Percentiles rank a stretch among this genome's conserved stretches.
These are phyloP conservation scores for Siphlonurus alternatus DNA, from an alignment of 2,888 invertebrate species.

Conservation along the genomic window DNA sequence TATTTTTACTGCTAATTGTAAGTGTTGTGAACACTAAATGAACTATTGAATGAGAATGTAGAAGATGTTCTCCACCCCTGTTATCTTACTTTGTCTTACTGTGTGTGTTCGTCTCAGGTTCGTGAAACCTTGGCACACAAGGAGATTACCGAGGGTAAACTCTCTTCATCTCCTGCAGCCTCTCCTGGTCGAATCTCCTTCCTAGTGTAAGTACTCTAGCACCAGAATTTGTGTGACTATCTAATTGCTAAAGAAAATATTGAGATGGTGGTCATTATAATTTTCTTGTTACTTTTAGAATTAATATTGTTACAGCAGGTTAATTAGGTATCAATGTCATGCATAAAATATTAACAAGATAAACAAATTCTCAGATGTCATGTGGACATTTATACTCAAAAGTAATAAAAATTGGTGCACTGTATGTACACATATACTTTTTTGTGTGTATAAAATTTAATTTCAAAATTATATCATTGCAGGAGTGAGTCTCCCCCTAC, in stretches of 20 bases:
- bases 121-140: slow-evolving; percentile 28
- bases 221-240: not conserved
- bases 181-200: slow-evolving; percentile 37
- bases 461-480: slow-evolving; percentile 6
- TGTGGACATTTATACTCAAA: too few relatives aligned
- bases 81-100: too few relatives aligned
- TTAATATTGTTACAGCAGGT: too few relatives aligned
- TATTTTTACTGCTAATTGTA: slow-evolving; percentile 2
- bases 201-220: slow-evolving; percentile 24
- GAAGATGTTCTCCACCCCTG: too few relatives aligned
- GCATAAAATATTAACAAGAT: too few relatives aligned
- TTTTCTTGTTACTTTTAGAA: too few relatives aligned
- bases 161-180: slow-evolving; percentile 34
- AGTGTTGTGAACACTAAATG: slow-evolving; percentile 7
- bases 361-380: too few relatives aligned
- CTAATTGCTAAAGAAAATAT: not conserved
- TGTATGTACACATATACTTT: not conserved
- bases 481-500: slow-evolving; percentile 18
- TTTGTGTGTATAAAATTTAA: not conserved
- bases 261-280: too few relatives aligned
- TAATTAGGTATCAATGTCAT: too few relatives aligned
- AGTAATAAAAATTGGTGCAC: too few relatives aligned
- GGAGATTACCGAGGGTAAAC: slow-evolving; percentile 27
- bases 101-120: slow-evolving; percentile 19
- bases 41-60: too few relatives aligned